Evolutionary conservation across 2,888 invertebrate genomes (phyloP), one percentile per base, ranked within the genome.

Genomic region (Conchocele bisecta): DNA sequence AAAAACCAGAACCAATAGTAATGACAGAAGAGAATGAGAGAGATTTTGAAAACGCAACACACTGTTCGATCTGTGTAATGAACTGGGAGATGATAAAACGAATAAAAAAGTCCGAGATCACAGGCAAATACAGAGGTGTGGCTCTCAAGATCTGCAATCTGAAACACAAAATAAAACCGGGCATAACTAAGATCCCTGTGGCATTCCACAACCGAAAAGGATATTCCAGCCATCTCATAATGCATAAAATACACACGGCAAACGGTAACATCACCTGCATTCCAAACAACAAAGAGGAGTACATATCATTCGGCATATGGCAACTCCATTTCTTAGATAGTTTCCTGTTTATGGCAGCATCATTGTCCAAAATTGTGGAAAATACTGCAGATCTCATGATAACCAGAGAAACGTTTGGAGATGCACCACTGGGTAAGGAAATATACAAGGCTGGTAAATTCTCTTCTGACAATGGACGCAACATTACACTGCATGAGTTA

Each of bases 121-220:
- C 46, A n/a, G n/a, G n/a, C n/a, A n/a, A n/a, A n/a, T n/a, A n/a
- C n/a, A n/a, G n/a, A n/a, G n/a, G n/a, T n/a, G n/a, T n/a, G n/a
- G n/a, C n/a, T n/a, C n/a, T n/a, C n/a, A n/a, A n/a, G n/a, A n/a
- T n/a, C 42, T 46, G 46, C 46, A 46, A 46, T 46, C 46, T 46
- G 28, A 46, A 46, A 46, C 46, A 26, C n/a, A 46, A 22, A 46
- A 46, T 46, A 46, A 46, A 46, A 46, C 46, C 46, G 28, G 24
- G 28, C 24, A 46, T 26, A 46, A 20, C 17, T 17, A 24, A 24
- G 6, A 46, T 46, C 24, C 22, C 46, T 46, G 22, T 46, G 24
- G n/a, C n/a, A n/a, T n/a, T n/a, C n/a, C n/a, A n/a, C n/a, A n/a
- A n/a, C n/a, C n/a, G n/a, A n/a, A n/a, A n/a, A n/a, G n/a, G n/a